A percentile compares a stretch with the other conserved stretches of the same genome.
phyloP scores from a whole-genome alignment of 2,888 invertebrate species.

The Apantesis nais region DNA sequence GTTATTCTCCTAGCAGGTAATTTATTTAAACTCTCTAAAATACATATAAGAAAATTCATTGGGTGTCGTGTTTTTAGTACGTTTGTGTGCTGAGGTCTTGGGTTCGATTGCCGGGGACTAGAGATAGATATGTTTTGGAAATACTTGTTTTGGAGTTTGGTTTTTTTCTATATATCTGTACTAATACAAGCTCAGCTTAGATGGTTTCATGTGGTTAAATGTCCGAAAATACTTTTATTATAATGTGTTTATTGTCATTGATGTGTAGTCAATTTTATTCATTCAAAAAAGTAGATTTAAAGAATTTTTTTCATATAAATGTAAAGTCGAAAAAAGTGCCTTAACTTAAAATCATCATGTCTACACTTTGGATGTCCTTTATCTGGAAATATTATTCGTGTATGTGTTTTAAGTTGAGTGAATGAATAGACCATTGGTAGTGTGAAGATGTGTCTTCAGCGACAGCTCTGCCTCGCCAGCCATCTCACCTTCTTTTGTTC shows the following conservation, averaged over 20 bases:
- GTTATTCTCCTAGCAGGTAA: constrained; percentile 15
- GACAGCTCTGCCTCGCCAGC: not conserved
- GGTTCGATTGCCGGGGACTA: too few relatives aligned
- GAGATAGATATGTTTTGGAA: too few relatives aligned
- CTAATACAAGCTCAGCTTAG: too few relatives aligned
- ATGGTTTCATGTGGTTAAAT: too few relatives aligned
- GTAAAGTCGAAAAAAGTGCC: not conserved
- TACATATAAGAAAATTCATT: not conserved
- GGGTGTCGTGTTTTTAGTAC: too few relatives aligned
- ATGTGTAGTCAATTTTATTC: not conserved
- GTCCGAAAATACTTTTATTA: too few relatives aligned
- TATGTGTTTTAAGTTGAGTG: not conserved
- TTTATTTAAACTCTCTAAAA: not conserved
- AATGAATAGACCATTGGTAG: not conserved
- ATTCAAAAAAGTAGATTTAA: not conserved
- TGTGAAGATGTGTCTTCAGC: not conserved
- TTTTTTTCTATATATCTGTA: too few relatives aligned
- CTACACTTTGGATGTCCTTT: not conserved
- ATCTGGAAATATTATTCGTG: not conserved
- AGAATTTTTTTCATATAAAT: not conserved
- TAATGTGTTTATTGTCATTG: not conserved
- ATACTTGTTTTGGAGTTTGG: too few relatives aligned
- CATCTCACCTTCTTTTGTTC: too few relatives aligned
- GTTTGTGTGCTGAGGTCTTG: too few relatives aligned
- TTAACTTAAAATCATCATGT: not conserved